Evolutionary conservation across 2,797 vertebrate species (phyloP), one percentile per base, ranked within the genome.

Genomic region (Dipus sagitta): DNA sequence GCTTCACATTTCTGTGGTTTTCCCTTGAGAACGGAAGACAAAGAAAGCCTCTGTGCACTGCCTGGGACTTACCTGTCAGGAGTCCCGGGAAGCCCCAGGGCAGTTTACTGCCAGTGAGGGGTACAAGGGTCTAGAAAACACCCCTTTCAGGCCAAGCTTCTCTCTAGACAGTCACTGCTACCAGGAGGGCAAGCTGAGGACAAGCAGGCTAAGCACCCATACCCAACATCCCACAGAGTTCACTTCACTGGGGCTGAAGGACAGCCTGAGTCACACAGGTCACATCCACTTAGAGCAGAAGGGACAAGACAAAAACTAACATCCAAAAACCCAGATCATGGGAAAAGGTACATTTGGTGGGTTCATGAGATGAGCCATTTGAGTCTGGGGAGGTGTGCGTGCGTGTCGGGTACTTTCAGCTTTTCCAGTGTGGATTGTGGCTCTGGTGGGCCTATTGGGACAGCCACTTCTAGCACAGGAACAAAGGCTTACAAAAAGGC

Each of bases 51-150:
- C 58, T 34, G 71, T n/a, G 84, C 54, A 26, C 32, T 47, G 47
- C 64, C 87, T 9, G 0, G 20, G 9, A 5, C 65, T 64, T 70
- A 47, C 71, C 38, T 1, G 6, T 0, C 6, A 34, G 42, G 60
- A 68, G 70, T 78, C 65, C 75, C 68, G 3, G 28, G 67, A 80
- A 74, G 77, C 7, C 1, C 64, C 1, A 1, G 32, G 34, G 7
- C 47, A 3, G 0, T 0, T 9, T 20, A 6, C 65, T 11, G 1
- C 78, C 32, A 1, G 0, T 1, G 52, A 34, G 52, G 11, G 18
- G 52, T 26, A 47, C 3, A 1, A 11, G 52, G 70, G 32, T 28
- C 34, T 34, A 65, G 88, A 32, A 26, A 34, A 62, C 18, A 28
- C 30, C 10, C 24, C 24, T 30, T 26, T 47, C 0, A 17, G 68